Evolutionary conservation across 2,113 vertebrate genomes (phyloP).

Genomic region (Rana temporaria): DNA sequence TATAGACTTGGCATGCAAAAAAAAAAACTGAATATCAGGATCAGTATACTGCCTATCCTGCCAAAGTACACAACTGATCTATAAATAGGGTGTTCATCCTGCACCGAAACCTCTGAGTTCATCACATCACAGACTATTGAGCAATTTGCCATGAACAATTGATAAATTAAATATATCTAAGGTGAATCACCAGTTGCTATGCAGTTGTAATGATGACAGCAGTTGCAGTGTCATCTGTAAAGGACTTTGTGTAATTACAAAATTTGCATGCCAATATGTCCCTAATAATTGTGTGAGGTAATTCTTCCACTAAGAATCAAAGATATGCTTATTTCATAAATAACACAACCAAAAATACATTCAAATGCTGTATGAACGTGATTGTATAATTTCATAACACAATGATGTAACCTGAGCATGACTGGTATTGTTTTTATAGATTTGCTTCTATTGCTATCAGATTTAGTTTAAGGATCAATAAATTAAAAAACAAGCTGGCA

Average conservation of each 20-base stretch:
- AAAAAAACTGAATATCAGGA: not conserved
- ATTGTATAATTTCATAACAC: not conserved
- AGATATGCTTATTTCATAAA: not conserved
- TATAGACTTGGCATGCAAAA: too few species aligned
- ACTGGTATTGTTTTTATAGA: too few species aligned
- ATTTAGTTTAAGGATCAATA: too few species aligned
- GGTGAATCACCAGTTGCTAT: conserved; percentile 9
- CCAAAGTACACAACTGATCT: not conserved
- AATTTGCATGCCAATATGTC: not conserved
- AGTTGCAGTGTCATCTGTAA: conserved; percentile 10
- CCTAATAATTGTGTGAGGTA: conserved; percentile 23
- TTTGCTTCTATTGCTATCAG: too few species aligned
- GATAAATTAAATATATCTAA: conserved; percentile 12
- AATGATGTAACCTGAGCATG: too few species aligned
- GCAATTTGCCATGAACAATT: conserved; percentile 19
- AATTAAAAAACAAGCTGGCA: too few species aligned
- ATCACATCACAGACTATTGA: conserved; percentile 1
- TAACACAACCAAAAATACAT: not conserved
- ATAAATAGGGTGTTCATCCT: not conserved
- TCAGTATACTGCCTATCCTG: not conserved
- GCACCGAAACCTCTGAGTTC: conserved; percentile 7
- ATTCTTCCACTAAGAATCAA: not conserved
- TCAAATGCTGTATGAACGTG: not conserved
- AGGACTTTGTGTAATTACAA: conserved; percentile 16
- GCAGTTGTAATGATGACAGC: conserved; percentile 19